A percentile compares a stretch with the other conserved stretches of the same genome.
Conservation (phyloP, 2,797 vertebrate species). For the Mus caroli region DNA sequence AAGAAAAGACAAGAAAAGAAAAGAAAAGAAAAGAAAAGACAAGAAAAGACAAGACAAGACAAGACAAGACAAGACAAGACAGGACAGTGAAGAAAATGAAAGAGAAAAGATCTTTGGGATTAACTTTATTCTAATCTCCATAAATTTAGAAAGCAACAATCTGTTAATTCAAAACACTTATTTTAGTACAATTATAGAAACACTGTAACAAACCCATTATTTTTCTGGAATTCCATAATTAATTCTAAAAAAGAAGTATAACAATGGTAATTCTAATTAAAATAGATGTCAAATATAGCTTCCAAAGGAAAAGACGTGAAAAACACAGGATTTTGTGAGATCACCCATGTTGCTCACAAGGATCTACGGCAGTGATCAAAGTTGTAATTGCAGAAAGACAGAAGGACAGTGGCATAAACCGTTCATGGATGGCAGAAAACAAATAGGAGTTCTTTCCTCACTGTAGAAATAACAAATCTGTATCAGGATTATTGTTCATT, state of each 20-base stretch:
- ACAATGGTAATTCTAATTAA: slow-evolving; percentile 24
- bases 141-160: neutral
- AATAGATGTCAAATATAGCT: neutral
- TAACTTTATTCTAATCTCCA: neutral
- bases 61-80: rapidly evolving
- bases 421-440: neutral
- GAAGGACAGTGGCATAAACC: neutral
- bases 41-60: too few relatives aligned
- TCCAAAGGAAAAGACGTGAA: neutral
- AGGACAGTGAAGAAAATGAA: rapidly evolving
- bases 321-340: neutral
- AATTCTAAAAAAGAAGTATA: neutral
- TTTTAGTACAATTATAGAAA: slow-evolving; percentile 14
- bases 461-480: neutral
- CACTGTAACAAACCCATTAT: neutral
- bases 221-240: neutral
- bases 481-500: neutral
- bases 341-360: neutral
- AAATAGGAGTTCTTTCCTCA: neutral
- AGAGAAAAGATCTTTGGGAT: neutral
- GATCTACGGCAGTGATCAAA: neutral
- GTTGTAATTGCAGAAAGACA: neutral
- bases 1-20: rapidly evolving
- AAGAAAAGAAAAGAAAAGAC: rapidly evolving
- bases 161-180: neutral